Conservation (phyloP, 2,888 invertebrate species). For the Pristionchus mayeri region DNA sequence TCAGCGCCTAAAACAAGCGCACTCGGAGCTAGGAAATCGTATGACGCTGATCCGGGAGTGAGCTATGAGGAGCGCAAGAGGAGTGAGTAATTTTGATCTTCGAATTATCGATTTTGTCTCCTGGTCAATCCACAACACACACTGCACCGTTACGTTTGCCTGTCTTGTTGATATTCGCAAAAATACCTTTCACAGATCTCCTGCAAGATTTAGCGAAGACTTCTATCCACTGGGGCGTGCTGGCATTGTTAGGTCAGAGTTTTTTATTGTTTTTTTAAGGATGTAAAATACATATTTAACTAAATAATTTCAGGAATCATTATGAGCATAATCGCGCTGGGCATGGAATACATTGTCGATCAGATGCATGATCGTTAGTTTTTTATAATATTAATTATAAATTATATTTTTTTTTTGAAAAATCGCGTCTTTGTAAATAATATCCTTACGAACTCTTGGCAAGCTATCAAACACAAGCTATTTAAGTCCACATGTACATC, state of each 20-base stretch:
- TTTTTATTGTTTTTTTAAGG: background rate
- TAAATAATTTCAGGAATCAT: background rate
- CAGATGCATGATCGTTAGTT: background rate
- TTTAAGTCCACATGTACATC: constrained; percentile 12
- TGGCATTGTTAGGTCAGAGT: background rate
- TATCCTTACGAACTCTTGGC: too few relatives aligned
- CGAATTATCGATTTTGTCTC: too few relatives aligned
- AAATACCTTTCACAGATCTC: background rate
- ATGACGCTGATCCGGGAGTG: background rate
- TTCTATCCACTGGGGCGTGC: background rate
- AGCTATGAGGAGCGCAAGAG: background rate
- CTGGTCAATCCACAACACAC: too few relatives aligned
- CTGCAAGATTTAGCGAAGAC: background rate
- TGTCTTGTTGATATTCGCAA: too few relatives aligned
- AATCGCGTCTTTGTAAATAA: too few relatives aligned
- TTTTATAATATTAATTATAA: background rate
- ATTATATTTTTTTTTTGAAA: background rate
- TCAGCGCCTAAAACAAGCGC: too few relatives aligned
- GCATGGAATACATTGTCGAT: constrained; percentile 17
- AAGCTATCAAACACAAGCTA: too few relatives aligned
- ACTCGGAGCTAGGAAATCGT: background rate
- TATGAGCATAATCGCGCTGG: background rate
- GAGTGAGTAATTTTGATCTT: background rate
- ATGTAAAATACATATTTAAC: background rate
- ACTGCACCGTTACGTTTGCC: too few relatives aligned